Percentiles rank a stretch among this genome's conserved stretches.
phyloP scores from a whole-genome alignment of 1,140 invertebrate species.

The Rhopalosiphum padi region DNA sequence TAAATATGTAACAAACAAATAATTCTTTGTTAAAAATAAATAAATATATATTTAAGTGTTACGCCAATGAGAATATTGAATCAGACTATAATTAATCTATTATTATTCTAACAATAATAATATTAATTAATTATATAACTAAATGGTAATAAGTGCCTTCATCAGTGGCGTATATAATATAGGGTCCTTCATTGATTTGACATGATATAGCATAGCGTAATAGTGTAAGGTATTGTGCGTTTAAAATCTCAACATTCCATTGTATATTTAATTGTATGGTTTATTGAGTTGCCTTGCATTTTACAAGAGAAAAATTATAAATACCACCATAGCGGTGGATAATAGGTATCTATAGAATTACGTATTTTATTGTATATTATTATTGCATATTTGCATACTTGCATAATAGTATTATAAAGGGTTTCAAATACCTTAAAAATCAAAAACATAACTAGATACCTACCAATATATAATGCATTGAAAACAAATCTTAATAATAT shows the following conservation, averaged over 20 bases:
- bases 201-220: neutral
- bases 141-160: neutral
- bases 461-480: neutral
- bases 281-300: neutral
- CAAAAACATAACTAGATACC: neutral
- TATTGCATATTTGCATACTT: neutral
- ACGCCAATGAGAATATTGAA: neutral
- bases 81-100: neutral
- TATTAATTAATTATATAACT: neutral
- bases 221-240: neutral
- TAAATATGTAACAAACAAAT: no score
- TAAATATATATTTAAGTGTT: neutral
- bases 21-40: no score
- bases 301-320: neutral
- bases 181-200: neutral
- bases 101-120: neutral
- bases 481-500: no score
- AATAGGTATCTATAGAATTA: neutral
- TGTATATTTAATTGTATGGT: neutral
- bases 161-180: no score
- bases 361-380: neutral
- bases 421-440: neutral
- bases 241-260: neutral
- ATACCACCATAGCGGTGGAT: no score
- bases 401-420: neutral